Evolutionary conservation across 2,113 vertebrate species (phyloP).

Genomic region (Lophochroa leadbeateri): DNA sequence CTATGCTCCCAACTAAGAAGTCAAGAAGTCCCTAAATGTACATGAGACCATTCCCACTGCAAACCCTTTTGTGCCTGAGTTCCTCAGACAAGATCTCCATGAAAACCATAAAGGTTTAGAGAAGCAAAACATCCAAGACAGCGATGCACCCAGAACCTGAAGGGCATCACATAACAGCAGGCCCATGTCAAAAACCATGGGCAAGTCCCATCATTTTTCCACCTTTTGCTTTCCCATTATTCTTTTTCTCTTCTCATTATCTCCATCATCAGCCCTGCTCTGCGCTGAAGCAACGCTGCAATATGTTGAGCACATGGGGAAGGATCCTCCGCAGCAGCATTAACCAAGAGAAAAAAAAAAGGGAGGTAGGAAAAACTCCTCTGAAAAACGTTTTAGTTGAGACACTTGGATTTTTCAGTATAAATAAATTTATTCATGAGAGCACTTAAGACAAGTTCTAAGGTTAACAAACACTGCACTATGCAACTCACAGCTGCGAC

Average conservation of each 20-base stretch:
- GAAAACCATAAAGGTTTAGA: not conserved
- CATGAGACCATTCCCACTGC: not conserved
- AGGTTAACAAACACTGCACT: constrained; percentile 74
- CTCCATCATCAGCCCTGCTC: not conserved
- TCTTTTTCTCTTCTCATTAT: not conserved
- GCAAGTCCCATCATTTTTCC: not conserved
- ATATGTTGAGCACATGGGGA: constrained; percentile 9
- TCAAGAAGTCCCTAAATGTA: not conserved
- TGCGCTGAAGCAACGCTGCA: not conserved
- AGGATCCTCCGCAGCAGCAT: not conserved
- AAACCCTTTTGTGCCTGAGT: not conserved
- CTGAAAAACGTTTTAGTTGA: constrained; percentile 40
- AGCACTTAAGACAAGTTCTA: constrained; percentile 72
- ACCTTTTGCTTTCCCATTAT: not conserved
- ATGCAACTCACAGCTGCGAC: constrained; percentile 59
- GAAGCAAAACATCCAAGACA: not conserved
- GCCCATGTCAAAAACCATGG: not conserved
- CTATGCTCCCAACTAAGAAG: not conserved
- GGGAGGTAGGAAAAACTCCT: not conserved
- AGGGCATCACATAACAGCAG: rapidly evolving
- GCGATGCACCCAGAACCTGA: not conserved
- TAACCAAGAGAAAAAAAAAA: not conserved
- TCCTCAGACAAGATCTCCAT: not conserved
- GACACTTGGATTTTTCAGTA: constrained; percentile 62
- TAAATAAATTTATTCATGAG: constrained; percentile 72